Evolutionary conservation across 1,140 invertebrate genomes (phyloP), one percentile per base, ranked within the genome.

Genomic region (Ostrea edulis): DNA sequence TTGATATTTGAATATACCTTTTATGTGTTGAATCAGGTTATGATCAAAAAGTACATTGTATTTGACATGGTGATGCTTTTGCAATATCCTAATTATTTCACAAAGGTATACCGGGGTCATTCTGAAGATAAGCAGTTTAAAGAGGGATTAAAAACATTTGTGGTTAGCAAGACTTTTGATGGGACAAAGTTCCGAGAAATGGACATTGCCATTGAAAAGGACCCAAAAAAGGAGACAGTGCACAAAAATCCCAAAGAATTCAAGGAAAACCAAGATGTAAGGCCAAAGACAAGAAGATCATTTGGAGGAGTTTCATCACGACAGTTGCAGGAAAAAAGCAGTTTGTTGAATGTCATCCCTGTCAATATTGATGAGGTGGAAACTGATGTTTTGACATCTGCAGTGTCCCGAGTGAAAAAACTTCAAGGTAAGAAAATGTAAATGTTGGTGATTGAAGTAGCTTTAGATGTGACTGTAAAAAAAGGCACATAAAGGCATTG

Each of bases 91-190:
- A 55, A 55, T 20, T 77, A 35, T 77, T 25, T 77, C 35, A 29
- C 8, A 35, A 29, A 77, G 68, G 68, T 77, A 35, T 8, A 14
- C 95, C 35, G 81, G 77, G 25, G 25, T 51, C 29, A 65, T 77
- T 77, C 25, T 29, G 68, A 77, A 77, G 68, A 35, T 11, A 77
- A 77, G 11, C 11, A 77, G 14, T 77, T 25, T 0, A 77, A 77
- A 77, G 25, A 77, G 0, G 29, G 14, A 25, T 35, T 77, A 35
- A 77, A 77, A 77, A 77, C 68, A 29, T 77, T 35, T 77, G 68
- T 77, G 68, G 22, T 77, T 35, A 77, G 5, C 2, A 77, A 77
- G 68, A 77, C 68, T 14, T 77, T 77, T 77, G 68, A 77, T 77
- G 68, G 68, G 11, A 77, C 68, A 77, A 77, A 77, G 29, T 77